These are phyloP conservation scores for Staurois parvus DNA, from an alignment of 2,797 vertebrate species.

Conservation along the genomic window DNA sequence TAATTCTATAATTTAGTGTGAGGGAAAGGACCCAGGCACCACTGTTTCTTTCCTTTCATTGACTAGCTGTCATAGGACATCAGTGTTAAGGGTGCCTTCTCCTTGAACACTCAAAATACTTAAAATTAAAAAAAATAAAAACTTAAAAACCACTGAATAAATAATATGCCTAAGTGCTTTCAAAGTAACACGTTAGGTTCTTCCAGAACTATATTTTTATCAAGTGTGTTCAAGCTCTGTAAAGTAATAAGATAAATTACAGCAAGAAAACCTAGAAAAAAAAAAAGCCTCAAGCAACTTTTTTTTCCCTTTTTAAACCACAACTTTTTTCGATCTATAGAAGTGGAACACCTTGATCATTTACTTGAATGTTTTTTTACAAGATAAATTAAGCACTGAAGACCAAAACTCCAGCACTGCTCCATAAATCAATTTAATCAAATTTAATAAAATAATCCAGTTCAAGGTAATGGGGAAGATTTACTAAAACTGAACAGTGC, in stretches of 20 bases:
- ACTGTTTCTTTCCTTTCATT: conserved; percentile 65
- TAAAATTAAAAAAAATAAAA: conserved; percentile 66
- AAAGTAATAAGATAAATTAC: background rate
- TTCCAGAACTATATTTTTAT: background rate
- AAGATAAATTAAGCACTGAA: too few species aligned
- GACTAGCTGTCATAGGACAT: conserved; percentile 75
- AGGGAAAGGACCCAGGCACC: conserved; percentile 64
- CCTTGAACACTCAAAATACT: conserved; percentile 68
- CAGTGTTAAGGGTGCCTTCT: conserved; percentile 68
- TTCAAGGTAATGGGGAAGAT: too few species aligned
- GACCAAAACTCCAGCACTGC: too few species aligned
- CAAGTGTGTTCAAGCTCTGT: background rate
- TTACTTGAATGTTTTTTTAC: background rate
- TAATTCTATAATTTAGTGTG: conserved; percentile 79
- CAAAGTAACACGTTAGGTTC: background rate
- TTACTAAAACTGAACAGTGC: too few species aligned
- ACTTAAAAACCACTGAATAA: conserved; percentile 69
- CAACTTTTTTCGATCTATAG: background rate
- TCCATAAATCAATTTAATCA: too few species aligned
- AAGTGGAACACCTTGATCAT: background rate
- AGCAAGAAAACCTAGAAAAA: background rate
- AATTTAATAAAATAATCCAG: too few species aligned
- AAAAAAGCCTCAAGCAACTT: background rate
- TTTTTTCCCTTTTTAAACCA: background rate
- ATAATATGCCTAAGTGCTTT: conserved; percentile 33